A percentile compares a stretch with the other conserved stretches of the same genome.
Evolutionary conservation across 2,113 vertebrate species (phyloP).

Genomic region (Hydropotes inermis): DNA sequence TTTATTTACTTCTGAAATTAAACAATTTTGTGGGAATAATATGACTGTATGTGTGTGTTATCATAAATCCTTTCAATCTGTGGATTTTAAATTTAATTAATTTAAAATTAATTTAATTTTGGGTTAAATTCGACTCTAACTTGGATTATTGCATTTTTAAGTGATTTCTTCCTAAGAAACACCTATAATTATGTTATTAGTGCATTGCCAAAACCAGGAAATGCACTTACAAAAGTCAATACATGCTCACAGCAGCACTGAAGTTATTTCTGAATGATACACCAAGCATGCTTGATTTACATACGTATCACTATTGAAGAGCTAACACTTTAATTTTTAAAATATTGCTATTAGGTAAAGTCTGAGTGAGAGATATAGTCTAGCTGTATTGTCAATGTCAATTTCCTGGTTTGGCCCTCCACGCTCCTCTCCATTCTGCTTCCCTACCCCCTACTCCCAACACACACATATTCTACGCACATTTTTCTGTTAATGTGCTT

Average conservation of each 20-base stretch:
- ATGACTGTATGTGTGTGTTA: not conserved
- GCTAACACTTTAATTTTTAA: not conserved
- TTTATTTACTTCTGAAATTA: not conserved
- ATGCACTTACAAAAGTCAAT: not conserved
- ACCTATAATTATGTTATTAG: not conserved
- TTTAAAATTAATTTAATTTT: not conserved
- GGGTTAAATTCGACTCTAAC: not conserved
- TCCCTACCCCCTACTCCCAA: not conserved
- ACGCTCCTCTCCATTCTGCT: not conserved
- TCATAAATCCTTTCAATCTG: not conserved
- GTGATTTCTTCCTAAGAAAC: not conserved
- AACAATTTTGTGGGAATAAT: not conserved
- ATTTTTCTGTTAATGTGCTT: not conserved
- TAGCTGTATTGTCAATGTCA: not conserved
- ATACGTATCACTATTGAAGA: not conserved
- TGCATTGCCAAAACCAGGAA: not conserved
- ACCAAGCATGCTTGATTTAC: not conserved
- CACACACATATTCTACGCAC: not conserved
- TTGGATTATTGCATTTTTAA: not conserved
- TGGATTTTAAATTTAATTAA: not conserved
- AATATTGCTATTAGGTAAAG: not conserved
- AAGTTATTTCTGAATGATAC: not conserved
- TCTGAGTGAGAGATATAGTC: not conserved
- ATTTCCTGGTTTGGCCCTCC: not conserved
- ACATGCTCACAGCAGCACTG: not conserved